Conservation (phyloP, 2,797 vertebrate species). For the Uromys caudimaculatus region DNA sequence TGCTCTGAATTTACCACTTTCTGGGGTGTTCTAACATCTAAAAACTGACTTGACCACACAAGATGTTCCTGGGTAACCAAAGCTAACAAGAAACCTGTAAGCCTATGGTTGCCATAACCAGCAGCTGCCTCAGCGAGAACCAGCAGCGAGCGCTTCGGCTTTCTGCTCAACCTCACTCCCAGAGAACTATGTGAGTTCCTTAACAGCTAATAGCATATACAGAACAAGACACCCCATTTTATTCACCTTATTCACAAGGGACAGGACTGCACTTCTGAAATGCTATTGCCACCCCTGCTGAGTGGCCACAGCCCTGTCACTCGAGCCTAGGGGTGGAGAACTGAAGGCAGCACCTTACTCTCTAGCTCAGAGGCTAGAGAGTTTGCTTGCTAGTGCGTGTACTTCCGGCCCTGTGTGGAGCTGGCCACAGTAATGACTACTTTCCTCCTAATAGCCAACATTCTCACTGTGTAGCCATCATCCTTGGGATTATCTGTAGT, state of each 20-base stretch:
- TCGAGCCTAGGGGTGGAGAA: background rate
- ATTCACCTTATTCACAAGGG: background rate
- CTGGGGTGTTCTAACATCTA: background rate
- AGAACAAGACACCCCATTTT: background rate
- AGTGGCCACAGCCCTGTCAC: background rate
- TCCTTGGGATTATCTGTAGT: background rate
- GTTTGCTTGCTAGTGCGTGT: rapidly evolving
- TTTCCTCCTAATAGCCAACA: background rate
- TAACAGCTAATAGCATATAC: rapidly evolving
- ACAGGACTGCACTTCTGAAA: background rate
- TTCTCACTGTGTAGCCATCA: rapidly evolving
- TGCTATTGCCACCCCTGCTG: background rate
- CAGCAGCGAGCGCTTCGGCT: no score
- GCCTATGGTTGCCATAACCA: background rate
- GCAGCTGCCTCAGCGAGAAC: background rate
- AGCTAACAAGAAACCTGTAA: background rate
- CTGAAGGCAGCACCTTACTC: background rate
- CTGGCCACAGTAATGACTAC: background rate
- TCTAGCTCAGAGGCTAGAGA: background rate
- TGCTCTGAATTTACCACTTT: background rate
- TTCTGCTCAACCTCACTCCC: background rate
- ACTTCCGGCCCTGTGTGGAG: background rate
- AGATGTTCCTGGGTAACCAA: background rate
- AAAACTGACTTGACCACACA: background rate
- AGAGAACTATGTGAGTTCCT: background rate